phyloP scores from a whole-genome alignment of 2,888 invertebrate genomes.

The Epiperipatus broadwayi region DNA sequence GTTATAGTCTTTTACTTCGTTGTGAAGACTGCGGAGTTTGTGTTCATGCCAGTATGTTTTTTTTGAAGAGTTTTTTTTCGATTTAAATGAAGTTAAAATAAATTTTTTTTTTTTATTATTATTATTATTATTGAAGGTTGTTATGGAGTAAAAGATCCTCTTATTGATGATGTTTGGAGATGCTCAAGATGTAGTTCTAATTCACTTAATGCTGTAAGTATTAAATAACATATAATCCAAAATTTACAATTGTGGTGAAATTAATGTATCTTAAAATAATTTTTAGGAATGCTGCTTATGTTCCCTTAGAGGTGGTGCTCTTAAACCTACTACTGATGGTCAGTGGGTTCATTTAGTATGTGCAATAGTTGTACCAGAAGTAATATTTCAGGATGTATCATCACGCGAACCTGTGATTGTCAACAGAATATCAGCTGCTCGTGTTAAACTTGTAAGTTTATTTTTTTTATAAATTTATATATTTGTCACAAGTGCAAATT shows the following conservation, averaged over 20 bases:
- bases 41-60: conserved; percentile 35
- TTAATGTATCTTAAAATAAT: no score
- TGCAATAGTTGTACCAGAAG: no score
- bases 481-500: no score
- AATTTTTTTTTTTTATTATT: conserved; percentile 11
- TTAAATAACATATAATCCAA: no score
- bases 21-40: conserved; percentile 38
- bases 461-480: no score
- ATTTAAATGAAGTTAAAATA: conserved; percentile 5
- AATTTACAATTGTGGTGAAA: no score
- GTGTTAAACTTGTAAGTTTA: no score
- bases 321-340: conserved; percentile 28
- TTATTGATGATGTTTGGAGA: conserved; percentile 23
- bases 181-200: conserved; percentile 20
- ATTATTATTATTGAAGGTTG: conserved; percentile 15
- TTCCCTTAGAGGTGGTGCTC: conserved; percentile 33
- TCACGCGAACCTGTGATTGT: no score
- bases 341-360: no score
- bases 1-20: conserved; percentile 31
- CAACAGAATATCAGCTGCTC: no score
- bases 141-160: conserved; percentile 17
- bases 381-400: no score
- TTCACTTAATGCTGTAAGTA: conserved; percentile 29
- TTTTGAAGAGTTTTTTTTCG: not conserved
- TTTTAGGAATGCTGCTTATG: conserved; percentile 37